Evolutionary conservation across 2,888 invertebrate species (phyloP).

Genomic region (Palloptera scutellata): DNA sequence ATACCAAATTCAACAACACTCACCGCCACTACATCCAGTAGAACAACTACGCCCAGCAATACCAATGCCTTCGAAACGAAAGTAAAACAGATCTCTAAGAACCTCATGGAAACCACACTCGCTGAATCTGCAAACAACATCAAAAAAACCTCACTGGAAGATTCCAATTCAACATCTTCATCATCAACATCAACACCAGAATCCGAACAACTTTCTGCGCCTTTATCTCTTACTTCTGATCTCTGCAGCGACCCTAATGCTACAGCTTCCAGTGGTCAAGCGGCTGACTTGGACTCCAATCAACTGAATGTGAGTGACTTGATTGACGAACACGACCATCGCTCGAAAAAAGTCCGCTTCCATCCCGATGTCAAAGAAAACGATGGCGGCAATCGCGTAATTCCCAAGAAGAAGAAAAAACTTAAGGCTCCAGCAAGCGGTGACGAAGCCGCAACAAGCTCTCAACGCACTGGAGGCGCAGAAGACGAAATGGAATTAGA

Average conservation of each 20-base stretch:
- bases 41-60: not conserved
- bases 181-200: constrained; percentile 30
- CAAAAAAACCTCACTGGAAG: constrained; percentile 20
- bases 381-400: constrained; percentile 51
- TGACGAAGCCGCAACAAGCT: constrained; percentile 17
- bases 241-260: constrained; percentile 11
- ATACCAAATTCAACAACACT: constrained; percentile 5
- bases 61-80: constrained; percentile 52
- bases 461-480: constrained; percentile 14
- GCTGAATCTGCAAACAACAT: constrained; percentile 43
- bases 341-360: constrained; percentile 51
- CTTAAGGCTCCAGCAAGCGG: constrained; percentile 27
- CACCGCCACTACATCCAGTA: constrained; percentile 1
- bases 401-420: constrained; percentile 45
- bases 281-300: constrained; percentile 8
- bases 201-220: constrained; percentile 23
- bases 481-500: constrained; percentile 36
- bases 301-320: constrained; percentile 32
- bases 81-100: constrained; percentile 57
- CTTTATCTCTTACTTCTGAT: constrained; percentile 20
- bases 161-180: constrained; percentile 29
- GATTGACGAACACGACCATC: constrained; percentile 34
- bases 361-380: constrained; percentile 54
- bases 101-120: constrained; percentile 57
- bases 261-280: constrained; percentile 17